Conservation (phyloP, 2,888 invertebrate genomes). For the Paralinhomoeus sp. region DNA sequence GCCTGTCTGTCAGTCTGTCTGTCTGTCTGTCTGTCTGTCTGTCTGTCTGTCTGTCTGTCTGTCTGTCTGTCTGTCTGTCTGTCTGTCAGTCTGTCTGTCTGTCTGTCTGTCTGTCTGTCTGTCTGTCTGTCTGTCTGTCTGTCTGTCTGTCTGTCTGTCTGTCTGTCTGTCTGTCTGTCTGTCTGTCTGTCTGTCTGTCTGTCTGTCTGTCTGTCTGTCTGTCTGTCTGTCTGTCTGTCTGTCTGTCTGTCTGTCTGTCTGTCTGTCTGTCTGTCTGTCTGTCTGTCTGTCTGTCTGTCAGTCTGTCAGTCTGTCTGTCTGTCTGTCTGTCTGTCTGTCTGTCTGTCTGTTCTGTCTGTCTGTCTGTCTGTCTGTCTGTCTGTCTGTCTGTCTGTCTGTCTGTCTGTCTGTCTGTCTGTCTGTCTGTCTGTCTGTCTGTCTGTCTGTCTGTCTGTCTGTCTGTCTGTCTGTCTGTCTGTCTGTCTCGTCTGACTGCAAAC, state of each 20-base stretch:
- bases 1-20: too few relatives aligned
- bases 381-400: constrained; percentile 3
- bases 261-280: constrained; percentile 1
- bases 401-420: constrained; percentile 1
- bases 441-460: constrained; percentile 1
- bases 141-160: too few relatives aligned
- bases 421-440: not conserved
- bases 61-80: too few relatives aligned
- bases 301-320: not conserved
- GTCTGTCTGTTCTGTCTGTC: constrained; percentile 1
- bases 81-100: too few relatives aligned
- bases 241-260: constrained; percentile 1
- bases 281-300: not conserved
- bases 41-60: too few relatives aligned
- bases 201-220: not conserved
- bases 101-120: too few relatives aligned
- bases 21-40: too few relatives aligned
- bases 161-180: not conserved
- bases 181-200: constrained; percentile 2
- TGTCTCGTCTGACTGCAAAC: too few relatives aligned
- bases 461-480: constrained; percentile 2
- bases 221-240: constrained; percentile 2
- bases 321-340: constrained; percentile 1
- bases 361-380: constrained; percentile 3
- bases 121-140: too few relatives aligned